phyloP scores from a whole-genome alignment of 2,888 invertebrate genomes.

The Octonoba sinensis region DNA sequence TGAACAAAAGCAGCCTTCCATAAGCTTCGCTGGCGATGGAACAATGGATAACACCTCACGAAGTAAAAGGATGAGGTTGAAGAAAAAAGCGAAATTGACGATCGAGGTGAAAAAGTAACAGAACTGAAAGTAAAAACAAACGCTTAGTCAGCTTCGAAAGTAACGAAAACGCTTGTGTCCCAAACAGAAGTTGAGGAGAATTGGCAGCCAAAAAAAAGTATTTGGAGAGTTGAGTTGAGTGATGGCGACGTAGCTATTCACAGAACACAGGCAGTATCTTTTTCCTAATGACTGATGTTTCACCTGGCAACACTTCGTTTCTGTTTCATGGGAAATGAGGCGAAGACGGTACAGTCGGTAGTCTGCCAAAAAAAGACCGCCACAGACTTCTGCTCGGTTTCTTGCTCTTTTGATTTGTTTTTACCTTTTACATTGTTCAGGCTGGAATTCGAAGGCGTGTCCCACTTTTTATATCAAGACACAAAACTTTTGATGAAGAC shows the following conservation, averaged over 20 bases:
- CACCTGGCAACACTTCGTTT: constrained; percentile 62
- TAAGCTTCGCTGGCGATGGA: no score
- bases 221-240: constrained; percentile 40
- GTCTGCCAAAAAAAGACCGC: constrained; percentile 45
- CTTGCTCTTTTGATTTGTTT: no score
- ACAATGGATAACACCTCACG: no score
- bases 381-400: background rate
- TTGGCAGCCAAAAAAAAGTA: constrained; percentile 20
- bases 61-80: background rate
- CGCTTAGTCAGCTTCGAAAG: constrained; percentile 50
- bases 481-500: no score
- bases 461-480: no score
- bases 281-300: constrained; percentile 59
- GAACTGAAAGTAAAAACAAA: constrained; percentile 20
- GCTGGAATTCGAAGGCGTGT: no score
- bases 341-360: constrained; percentile 32
- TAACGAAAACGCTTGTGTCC: constrained; percentile 43
- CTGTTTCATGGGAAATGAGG: constrained; percentile 61
- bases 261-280: constrained; percentile 49
- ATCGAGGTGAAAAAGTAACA: background rate
- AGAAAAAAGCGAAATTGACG: no score
- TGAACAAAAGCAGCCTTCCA: no score
- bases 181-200: constrained; percentile 36
- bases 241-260: constrained; percentile 57
- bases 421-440: no score